Percentiles rank a stretch among this genome's conserved stretches.
Evolutionary conservation across 1,140 invertebrate genomes (phyloP).

Genomic region (Saccostrea echinata): DNA sequence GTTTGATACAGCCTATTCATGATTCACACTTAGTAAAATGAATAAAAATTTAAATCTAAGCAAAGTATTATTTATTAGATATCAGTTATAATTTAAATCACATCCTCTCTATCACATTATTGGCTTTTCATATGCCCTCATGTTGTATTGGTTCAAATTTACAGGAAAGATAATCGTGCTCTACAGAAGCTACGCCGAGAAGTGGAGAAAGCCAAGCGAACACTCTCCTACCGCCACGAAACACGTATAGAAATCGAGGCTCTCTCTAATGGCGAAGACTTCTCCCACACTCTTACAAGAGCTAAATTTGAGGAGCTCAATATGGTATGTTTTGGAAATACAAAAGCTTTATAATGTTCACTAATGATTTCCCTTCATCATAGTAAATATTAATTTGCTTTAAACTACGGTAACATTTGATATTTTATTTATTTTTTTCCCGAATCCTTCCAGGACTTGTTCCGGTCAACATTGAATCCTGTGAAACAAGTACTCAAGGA

Average conservation of each 20-base stretch:
- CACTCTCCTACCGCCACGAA: conserved; percentile 95
- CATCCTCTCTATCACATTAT: background rate
- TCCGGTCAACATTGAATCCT: conserved; percentile 98
- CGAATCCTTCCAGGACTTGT: conserved; percentile 86
- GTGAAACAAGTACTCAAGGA: conserved; percentile 92
- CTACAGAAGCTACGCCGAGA: conserved; percentile 97
- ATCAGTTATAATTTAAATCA: background rate
- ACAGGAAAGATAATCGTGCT: conserved; percentile 92
- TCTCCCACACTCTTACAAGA: conserved; percentile 98
- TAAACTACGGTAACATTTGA: too few relatives aligned
- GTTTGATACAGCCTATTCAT: too few relatives aligned
- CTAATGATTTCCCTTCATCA: conserved; percentile 76
- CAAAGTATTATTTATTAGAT: background rate
- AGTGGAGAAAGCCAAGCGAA: conserved; percentile 98
- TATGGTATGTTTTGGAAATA: conserved; percentile 84
- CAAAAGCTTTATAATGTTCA: background rate
- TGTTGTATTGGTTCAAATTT: background rate
- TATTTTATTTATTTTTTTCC: background rate
- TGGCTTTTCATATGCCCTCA: background rate
- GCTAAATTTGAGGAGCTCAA: conserved; percentile 99
- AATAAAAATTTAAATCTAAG: too few relatives aligned
- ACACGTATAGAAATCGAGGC: conserved; percentile 99
- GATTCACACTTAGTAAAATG: too few relatives aligned
- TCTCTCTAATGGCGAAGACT: conserved; percentile 99
- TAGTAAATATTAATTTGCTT: conserved; percentile 81